These are phyloP conservation scores for Pyralis farinalis DNA, from an alignment of 2,888 invertebrate genomes.

Conservation along the genomic window DNA sequence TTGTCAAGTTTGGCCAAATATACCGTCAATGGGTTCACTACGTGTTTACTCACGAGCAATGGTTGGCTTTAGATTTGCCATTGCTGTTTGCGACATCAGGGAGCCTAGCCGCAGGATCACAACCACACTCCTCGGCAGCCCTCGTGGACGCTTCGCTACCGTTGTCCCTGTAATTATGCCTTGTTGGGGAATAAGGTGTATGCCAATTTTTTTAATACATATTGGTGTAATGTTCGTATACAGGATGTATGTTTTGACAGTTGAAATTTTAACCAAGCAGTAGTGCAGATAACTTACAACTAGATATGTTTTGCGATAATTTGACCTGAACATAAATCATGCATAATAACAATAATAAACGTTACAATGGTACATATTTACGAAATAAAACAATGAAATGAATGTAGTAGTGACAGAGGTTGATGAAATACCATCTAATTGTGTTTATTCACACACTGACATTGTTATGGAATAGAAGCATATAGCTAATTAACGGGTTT, in stretches of 20 bases:
- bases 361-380: too few species aligned
- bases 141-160: conserved; percentile 76
- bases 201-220: conserved; percentile 7
- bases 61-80: conserved; percentile 61
- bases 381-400: too few species aligned
- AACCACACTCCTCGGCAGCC: conserved; percentile 62
- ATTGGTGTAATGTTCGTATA: not conserved
- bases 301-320: too few species aligned
- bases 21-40: conserved; percentile 25
- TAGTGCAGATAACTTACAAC: too few species aligned
- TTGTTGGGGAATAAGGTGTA: conserved; percentile 28
- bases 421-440: too few species aligned
- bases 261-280: not conserved
- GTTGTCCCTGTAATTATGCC: conserved; percentile 69
- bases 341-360: too few species aligned
- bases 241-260: not conserved
- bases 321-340: not conserved
- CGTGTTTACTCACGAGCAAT: conserved; percentile 71
- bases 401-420: too few species aligned
- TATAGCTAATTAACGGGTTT: too few species aligned
- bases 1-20: conserved; percentile 11
- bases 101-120: conserved; percentile 36
- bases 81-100: conserved; percentile 45
- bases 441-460: too few species aligned
- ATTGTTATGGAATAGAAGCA: too few species aligned